A percentile compares a stretch with the other conserved stretches of the same genome.
phyloP scores from a whole-genome alignment of 2,113 vertebrate genomes.

The Columbina picui region DNA sequence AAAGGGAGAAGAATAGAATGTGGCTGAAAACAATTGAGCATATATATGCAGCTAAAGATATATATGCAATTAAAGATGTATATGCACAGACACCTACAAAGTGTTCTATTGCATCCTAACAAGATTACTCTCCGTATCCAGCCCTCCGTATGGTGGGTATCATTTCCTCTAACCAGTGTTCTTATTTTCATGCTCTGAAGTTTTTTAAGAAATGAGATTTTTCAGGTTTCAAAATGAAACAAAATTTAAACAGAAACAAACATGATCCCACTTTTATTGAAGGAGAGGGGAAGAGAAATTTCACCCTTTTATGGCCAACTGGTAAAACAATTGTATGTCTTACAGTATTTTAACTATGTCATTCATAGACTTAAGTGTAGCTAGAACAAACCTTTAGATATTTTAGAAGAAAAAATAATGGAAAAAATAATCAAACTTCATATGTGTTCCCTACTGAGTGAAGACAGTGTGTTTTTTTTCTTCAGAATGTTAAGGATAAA shows the following conservation, averaged over 20 bases:
- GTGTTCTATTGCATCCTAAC: neutral
- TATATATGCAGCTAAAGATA: neutral
- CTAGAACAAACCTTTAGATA: neutral
- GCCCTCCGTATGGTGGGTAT: rapidly evolving
- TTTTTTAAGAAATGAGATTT: neutral
- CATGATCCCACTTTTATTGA: neutral
- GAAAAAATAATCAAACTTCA: neutral
- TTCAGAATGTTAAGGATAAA: constrained; percentile 19
- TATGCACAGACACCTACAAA: neutral
- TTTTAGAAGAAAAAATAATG: neutral
- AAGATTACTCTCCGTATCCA: neutral
- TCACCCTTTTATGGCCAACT: neutral
- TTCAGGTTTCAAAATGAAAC: neutral
- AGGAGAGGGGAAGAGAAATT: neutral
- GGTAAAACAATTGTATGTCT: neutral
- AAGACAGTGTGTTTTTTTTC: neutral
- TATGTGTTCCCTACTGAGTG: neutral
- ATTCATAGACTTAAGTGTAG: neutral
- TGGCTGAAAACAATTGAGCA: neutral
- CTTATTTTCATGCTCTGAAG: neutral
- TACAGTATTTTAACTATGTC: neutral
- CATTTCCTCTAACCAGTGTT: neutral
- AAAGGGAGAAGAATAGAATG: neutral
- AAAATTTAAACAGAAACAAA: neutral
- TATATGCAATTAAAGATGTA: neutral